These are phyloP conservation scores for Chrysolina oricalcia DNA, from an alignment of 2,888 invertebrate genomes.

Conservation along the genomic window DNA sequence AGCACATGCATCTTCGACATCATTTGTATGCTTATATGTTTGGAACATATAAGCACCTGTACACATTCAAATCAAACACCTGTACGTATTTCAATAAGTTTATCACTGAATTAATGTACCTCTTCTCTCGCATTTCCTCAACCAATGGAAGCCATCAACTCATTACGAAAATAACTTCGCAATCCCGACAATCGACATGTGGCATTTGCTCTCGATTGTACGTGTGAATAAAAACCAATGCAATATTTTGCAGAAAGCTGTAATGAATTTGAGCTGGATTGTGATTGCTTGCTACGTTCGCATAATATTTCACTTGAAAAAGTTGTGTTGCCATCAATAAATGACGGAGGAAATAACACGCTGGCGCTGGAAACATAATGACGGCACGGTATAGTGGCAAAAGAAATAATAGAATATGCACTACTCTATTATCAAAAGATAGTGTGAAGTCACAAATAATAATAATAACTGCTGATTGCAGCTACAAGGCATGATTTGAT, in stretches of 20 bases:
- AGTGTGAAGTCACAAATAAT: too few relatives aligned
- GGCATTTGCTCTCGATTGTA: constrained; percentile 11
- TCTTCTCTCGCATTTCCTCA: neutral
- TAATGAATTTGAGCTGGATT: neutral
- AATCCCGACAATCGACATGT: constrained; percentile 2
- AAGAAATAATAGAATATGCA: neutral
- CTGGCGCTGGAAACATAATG: neutral
- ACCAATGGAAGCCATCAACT: neutral
- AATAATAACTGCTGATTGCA: too few relatives aligned
- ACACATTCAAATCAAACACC: neutral
- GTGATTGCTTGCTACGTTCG: neutral
- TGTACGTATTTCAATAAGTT: neutral
- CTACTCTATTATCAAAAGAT: too few relatives aligned
- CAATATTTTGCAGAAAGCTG: constrained; percentile 2
- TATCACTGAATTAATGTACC: neutral
- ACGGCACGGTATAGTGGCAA: neutral
- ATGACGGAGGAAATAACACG: neutral
- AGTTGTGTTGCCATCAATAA: neutral
- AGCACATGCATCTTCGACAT: too few relatives aligned
- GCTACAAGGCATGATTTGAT: too few relatives aligned
- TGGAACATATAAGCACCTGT: neutral
- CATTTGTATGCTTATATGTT: too few relatives aligned
- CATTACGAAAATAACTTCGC: neutral
- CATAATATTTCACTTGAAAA: neutral
- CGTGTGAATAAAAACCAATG: neutral